Evolutionary conservation across 2,113 vertebrate genomes (phyloP).

Genomic region (Cebidichthys violaceus): DNA sequence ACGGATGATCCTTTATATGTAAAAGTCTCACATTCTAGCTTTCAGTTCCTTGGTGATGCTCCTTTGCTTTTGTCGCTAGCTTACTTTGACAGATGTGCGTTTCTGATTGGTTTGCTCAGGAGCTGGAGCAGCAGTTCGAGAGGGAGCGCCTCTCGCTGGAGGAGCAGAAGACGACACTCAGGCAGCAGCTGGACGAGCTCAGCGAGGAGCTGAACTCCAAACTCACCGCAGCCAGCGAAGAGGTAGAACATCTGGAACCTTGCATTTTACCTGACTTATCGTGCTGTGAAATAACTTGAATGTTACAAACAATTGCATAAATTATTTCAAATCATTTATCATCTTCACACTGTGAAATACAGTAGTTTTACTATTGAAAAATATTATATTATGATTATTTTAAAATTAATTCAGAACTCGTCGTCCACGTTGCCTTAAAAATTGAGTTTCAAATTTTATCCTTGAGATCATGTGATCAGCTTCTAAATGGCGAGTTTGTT

Average conservation of each 20-base stretch:
- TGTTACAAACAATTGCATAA: neutral
- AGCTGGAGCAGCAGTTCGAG: constrained; percentile 94
- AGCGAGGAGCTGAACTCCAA: constrained; percentile 90
- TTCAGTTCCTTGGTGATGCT: neutral
- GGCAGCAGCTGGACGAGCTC: constrained; percentile 90
- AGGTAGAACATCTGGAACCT: constrained; percentile 81
- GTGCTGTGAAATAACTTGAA: neutral
- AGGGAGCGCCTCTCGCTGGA: constrained; percentile 90
- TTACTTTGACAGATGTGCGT: neutral
- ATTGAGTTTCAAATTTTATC: neutral
- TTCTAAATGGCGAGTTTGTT: neutral
- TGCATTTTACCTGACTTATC: neutral
- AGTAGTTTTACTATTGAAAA: neutral
- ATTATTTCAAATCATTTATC: neutral
- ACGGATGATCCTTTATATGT: neutral
- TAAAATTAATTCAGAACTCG: neutral
- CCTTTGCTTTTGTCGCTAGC: neutral
- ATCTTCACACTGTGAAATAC: neutral
- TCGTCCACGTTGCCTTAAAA: neutral
- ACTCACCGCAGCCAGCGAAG: constrained; percentile 88
- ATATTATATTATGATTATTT: neutral
- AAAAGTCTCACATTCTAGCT: neutral
- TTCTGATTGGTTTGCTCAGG: constrained; percentile 79
- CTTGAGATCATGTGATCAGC: neutral
- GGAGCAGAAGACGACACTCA: constrained; percentile 90